Conservation (phyloP, 2,113 vertebrate genomes). For the Microtus pennsylvanicus region DNA sequence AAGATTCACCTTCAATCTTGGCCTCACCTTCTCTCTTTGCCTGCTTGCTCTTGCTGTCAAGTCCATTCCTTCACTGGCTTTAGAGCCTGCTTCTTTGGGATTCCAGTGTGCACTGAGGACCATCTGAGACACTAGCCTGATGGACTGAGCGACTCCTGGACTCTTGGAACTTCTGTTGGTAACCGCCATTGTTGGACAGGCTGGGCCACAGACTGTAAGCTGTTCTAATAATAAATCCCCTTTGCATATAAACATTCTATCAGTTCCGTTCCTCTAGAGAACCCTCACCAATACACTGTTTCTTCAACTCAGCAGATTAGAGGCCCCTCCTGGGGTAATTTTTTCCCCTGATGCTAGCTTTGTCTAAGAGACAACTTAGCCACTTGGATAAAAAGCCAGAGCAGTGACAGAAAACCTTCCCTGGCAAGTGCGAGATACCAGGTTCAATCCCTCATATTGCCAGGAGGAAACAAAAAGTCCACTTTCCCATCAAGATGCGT, state of each 20-base stretch:
- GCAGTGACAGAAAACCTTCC: not conserved
- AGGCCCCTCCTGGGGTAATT: not conserved
- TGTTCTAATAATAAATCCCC: not conserved
- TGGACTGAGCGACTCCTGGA: not conserved
- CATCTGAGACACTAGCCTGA: not conserved
- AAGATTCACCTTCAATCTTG: not conserved
- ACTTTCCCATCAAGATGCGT: not conserved
- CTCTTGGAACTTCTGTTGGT: not conserved
- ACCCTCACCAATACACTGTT: not conserved
- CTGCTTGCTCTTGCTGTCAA: not conserved
- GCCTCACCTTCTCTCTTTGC: not conserved
- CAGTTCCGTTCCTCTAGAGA: not conserved
- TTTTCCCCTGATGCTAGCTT: not conserved
- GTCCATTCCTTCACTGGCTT: not conserved
- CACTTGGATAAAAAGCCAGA: not conserved
- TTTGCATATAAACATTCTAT: too few species aligned
- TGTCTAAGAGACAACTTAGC: not conserved
- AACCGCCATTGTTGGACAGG: not conserved
- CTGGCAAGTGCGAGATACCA: not conserved
- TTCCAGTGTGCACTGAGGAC: not conserved
- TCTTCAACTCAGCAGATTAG: not conserved
- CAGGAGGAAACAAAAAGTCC: not conserved
- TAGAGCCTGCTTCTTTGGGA: not conserved
- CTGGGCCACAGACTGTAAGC: not conserved
- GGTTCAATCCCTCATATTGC: not conserved